phyloP scores from a whole-genome alignment of 2,888 invertebrate genomes.

The Acronicta leporina region DNA sequence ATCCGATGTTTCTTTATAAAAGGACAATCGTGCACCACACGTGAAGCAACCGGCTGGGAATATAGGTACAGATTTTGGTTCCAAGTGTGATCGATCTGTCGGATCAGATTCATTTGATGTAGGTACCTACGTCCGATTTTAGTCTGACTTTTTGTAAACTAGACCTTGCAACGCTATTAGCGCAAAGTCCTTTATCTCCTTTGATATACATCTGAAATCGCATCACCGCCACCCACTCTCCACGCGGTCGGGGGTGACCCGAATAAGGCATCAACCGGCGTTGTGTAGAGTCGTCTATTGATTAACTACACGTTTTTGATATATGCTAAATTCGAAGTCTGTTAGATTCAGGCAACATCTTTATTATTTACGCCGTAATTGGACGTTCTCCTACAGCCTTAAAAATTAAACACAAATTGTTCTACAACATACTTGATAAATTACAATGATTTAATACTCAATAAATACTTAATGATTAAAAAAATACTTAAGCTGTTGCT shows the following conservation, averaged over 20 bases:
- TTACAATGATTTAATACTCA: slow-evolving; percentile 37
- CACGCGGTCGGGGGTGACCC: too few species aligned
- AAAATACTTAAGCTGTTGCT: slow-evolving; percentile 46
- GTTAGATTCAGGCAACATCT: slow-evolving; percentile 16
- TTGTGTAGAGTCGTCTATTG: slow-evolving; percentile 5
- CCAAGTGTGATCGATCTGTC: too few species aligned
- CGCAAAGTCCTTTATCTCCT: too few species aligned
- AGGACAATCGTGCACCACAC: slow-evolving; percentile 17
- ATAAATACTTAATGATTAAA: slow-evolving; percentile 37
- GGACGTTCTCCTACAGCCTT: slow-evolving; percentile 18
- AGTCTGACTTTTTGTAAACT: too few species aligned
- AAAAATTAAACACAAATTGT: slow-evolving; percentile 39
- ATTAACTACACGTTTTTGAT: slow-evolving; percentile 14
- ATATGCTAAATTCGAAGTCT: slow-evolving; percentile 25
- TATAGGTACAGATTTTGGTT: too few species aligned
- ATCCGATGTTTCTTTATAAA: slow-evolving; percentile 16
- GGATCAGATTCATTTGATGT: too few species aligned
- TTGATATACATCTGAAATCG: too few species aligned
- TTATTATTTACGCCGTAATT: slow-evolving; percentile 22
- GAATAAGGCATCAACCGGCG: slow-evolving; percentile 25
- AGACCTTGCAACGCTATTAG: too few species aligned
- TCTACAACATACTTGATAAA: slow-evolving; percentile 32
- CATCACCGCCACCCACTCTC: too few species aligned
- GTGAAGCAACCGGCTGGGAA: slow-evolving; percentile 33
- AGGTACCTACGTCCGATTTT: too few species aligned